phyloP scores from a whole-genome alignment of 2,797 vertebrate genomes.

The Nannoperca obscura region DNA sequence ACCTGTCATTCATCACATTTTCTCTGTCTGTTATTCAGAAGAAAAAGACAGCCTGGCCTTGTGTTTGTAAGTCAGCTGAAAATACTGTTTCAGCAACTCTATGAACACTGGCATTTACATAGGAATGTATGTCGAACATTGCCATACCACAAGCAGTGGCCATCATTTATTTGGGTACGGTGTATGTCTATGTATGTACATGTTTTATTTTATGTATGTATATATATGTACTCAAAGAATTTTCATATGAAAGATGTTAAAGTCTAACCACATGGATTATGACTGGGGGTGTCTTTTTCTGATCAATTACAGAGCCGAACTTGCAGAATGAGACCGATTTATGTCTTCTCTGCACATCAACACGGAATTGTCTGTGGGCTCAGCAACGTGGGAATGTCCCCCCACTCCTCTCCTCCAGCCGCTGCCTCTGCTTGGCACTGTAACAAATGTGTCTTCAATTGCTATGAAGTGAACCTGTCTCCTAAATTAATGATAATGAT shows the following conservation, averaged over 20 bases:
- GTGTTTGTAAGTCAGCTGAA: background rate
- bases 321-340: background rate
- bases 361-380: constrained; percentile 33
- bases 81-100: background rate
- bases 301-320: constrained; percentile 25
- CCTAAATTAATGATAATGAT: constrained; percentile 79
- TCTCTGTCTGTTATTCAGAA: background rate
- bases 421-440: constrained; percentile 36
- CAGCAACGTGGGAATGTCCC: constrained; percentile 43
- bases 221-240: background rate
- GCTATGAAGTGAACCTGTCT: constrained; percentile 74
- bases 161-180: background rate
- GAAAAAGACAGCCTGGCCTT: background rate
- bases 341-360: constrained; percentile 31
- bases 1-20: background rate
- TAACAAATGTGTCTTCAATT: constrained; percentile 75
- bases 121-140: background rate
- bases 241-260: background rate
- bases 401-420: constrained; percentile 7
- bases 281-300: constrained; percentile 3
- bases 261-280: background rate
- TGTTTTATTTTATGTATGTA: background rate
- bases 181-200: background rate
- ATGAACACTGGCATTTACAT: background rate
- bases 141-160: no score